These are phyloP conservation scores for Chloroceryle aenea DNA, from an alignment of 2,113 vertebrate species.

Conservation along the genomic window DNA sequence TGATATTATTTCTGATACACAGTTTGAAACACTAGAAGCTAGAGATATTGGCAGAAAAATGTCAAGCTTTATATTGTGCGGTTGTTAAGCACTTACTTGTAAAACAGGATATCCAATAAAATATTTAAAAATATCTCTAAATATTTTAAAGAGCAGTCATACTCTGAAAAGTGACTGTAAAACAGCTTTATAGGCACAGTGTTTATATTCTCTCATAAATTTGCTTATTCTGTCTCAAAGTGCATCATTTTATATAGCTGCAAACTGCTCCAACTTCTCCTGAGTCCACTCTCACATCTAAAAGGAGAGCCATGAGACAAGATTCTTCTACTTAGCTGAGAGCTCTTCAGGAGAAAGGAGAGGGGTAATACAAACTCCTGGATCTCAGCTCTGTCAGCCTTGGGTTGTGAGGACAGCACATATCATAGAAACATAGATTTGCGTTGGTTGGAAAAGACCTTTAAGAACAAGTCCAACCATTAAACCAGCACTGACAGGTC, in stretches of 20 bases:
- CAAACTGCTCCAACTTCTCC: background rate
- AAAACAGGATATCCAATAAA: background rate
- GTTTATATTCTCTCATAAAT: background rate
- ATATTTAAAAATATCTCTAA: conserved; percentile 27
- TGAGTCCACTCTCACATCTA: background rate
- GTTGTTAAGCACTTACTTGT: background rate
- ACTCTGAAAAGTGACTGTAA: background rate
- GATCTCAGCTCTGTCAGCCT: background rate
- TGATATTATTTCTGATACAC: background rate
- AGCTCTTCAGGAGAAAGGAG: background rate
- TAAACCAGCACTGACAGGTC: too few species aligned
- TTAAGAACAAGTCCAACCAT: too few species aligned
- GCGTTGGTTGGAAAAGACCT: background rate
- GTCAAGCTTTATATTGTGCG: background rate
- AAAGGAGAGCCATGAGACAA: background rate
- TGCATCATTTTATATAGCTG: background rate
- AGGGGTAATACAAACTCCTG: background rate
- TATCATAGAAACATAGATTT: background rate
- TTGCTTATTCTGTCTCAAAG: background rate
- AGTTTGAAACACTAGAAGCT: background rate
- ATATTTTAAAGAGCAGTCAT: conserved; percentile 31
- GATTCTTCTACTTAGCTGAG: background rate
- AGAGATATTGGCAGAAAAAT: background rate
- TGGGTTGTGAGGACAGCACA: background rate
- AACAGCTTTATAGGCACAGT: background rate